Evolutionary conservation across 2,113 vertebrate species (phyloP).

Genomic region (Pantherophis guttatus): DNA sequence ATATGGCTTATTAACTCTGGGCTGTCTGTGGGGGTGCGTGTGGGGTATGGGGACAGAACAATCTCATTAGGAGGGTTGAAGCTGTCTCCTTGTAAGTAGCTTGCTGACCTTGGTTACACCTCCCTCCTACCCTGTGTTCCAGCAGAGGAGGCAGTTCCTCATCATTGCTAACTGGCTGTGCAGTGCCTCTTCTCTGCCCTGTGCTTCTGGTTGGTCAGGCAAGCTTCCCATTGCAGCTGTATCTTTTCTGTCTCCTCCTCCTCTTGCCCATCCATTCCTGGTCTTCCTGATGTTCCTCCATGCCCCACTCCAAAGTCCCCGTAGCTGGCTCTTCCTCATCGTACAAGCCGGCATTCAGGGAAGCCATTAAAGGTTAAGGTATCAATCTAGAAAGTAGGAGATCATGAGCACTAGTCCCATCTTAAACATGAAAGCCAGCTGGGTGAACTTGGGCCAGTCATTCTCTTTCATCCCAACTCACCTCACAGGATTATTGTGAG

Average conservation of each 20-base stretch:
- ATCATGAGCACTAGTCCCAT: background rate
- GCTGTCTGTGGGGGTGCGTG: no score
- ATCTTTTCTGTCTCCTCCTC: background rate
- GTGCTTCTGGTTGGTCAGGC: background rate
- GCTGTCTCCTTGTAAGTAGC: background rate
- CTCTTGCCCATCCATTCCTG: background rate
- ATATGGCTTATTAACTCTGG: no score
- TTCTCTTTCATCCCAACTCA: background rate
- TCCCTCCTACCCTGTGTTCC: background rate
- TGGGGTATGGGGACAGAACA: no score
- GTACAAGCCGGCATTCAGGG: background rate
- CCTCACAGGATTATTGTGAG: background rate
- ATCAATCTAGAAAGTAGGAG: background rate
- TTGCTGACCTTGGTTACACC: background rate
- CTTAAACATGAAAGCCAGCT: background rate
- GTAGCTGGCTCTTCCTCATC: background rate
- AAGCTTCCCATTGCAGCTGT: background rate
- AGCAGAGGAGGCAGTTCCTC: background rate
- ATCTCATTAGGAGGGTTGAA: background rate
- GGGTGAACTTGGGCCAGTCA: background rate
- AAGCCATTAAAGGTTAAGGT: background rate
- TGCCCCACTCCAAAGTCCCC: background rate
- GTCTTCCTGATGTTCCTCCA: background rate
- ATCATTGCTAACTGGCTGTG: background rate
- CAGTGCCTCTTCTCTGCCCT: background rate